Conservation (phyloP, 1,140 invertebrate species). For the Bombus waltoni region DNA sequence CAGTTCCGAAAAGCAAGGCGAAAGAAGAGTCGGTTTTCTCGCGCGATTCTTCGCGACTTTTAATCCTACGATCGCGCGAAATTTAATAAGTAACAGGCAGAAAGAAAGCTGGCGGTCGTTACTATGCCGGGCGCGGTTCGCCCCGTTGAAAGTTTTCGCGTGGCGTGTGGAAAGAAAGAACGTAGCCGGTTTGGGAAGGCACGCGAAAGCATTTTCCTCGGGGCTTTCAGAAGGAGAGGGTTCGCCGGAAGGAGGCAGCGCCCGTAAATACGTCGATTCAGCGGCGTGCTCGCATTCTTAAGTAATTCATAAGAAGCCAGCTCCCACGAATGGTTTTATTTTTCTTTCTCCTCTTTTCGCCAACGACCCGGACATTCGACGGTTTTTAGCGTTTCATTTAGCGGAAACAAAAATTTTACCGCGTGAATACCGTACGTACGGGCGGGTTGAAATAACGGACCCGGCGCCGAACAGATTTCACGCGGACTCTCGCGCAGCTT, state of each 20-base stretch:
- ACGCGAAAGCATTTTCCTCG: conserved; percentile 25
- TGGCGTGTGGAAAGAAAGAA: not conserved
- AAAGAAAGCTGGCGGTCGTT: too few species aligned
- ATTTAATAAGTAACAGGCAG: too few species aligned
- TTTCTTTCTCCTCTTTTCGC: conserved; percentile 9
- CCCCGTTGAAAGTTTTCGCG: conserved; percentile 5
- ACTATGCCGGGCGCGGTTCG: not conserved
- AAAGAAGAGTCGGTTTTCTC: too few species aligned
- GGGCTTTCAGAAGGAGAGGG: conserved; percentile 44
- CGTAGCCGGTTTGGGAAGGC: conserved; percentile 21
- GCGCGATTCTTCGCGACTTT: too few species aligned
- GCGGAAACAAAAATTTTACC: conserved; percentile 28
- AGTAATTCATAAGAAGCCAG: conserved; percentile 61
- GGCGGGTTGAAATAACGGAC: not conserved
- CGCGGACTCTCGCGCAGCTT: not conserved
- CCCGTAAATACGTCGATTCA: conserved; percentile 63
- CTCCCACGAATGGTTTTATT: conserved; percentile 55
- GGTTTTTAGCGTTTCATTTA: conserved; percentile 39
- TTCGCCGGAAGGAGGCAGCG: conserved; percentile 33
- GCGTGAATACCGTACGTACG: conserved; percentile 6
- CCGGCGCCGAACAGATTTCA: not conserved
- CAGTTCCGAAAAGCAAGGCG: too few species aligned
- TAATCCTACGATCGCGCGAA: too few species aligned
- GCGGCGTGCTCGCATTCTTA: conserved; percentile 59
- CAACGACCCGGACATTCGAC: conserved; percentile 32